Evolutionary conservation across 2,797 vertebrate species (phyloP).

Genomic region (Yasuhikotakia modesta): DNA sequence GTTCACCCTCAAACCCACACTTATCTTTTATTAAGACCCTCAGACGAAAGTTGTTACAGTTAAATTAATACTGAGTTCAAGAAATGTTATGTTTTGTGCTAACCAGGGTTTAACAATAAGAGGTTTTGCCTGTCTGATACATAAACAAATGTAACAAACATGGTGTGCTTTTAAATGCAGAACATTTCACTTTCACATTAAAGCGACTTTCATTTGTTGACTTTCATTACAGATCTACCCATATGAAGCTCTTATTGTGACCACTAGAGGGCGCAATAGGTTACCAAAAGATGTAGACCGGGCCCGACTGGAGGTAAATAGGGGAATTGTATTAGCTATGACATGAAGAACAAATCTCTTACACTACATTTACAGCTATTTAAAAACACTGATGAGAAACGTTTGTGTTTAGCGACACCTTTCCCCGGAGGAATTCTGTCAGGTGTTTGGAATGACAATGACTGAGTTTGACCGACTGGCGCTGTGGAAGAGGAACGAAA

Average conservation of each 20-base stretch:
- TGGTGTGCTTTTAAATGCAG: too few relatives aligned
- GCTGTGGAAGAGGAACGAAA: conserved; percentile 97
- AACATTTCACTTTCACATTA: neutral
- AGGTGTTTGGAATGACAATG: conserved; percentile 96
- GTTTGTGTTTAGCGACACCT: conserved; percentile 85
- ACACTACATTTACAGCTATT: neutral
- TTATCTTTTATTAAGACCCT: neutral
- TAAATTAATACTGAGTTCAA: neutral
- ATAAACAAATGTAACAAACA: too few relatives aligned
- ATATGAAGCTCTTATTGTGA: conserved; percentile 93
- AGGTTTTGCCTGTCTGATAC: too few relatives aligned
- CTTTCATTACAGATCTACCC: conserved; percentile 84
- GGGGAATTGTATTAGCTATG: neutral
- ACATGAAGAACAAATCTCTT: neutral
- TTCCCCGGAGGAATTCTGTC: conserved; percentile 93
- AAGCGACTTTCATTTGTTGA: neutral
- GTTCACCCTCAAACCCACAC: neutral
- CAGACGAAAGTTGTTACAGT: neutral
- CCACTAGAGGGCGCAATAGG: conserved; percentile 91
- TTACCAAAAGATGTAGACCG: conserved; percentile 95
- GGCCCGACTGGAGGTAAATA: conserved; percentile 89
- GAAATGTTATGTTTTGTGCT: too few relatives aligned
- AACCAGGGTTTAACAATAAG: too few relatives aligned
- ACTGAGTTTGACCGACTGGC: conserved; percentile 97
- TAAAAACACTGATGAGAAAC: neutral